Conservation (phyloP, 2,888 invertebrate genomes). For the Amiota communis region DNA sequence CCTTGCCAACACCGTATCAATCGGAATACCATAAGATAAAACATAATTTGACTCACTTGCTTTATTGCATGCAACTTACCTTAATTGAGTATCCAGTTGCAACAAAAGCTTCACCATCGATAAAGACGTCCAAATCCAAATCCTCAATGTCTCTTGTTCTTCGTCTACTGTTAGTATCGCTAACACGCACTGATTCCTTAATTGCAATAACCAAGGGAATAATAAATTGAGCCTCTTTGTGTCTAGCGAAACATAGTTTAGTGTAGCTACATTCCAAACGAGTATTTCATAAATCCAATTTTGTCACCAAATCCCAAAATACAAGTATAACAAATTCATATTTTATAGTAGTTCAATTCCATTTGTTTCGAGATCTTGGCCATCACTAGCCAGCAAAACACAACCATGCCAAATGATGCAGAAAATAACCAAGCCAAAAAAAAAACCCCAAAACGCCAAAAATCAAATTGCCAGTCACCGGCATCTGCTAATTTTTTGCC, state of each 20-base stretch:
- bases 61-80: slow-evolving; percentile 74
- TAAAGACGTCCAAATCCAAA: slow-evolving; percentile 98
- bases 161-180: slow-evolving; percentile 91
- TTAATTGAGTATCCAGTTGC: slow-evolving; percentile 97
- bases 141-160: slow-evolving; percentile 98
- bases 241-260: slow-evolving; percentile 98
- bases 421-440: too few species aligned
- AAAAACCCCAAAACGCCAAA: too few species aligned
- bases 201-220: slow-evolving; percentile 99
- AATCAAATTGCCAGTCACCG: too few species aligned
- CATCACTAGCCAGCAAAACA: too few species aligned
- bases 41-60: neutral
- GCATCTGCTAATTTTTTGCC: too few species aligned
- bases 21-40: slow-evolving; percentile 89
- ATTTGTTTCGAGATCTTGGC: too few species aligned
- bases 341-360: too few species aligned
- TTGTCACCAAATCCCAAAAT: too few species aligned
- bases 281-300: too few species aligned
- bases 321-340: too few species aligned
- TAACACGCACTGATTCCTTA: slow-evolving; percentile 96
- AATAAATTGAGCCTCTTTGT: slow-evolving; percentile 99
- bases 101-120: slow-evolving; percentile 99
- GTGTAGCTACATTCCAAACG: slow-evolving; percentile 90
- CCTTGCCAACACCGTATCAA: slow-evolving; percentile 98
- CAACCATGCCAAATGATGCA: too few species aligned